Conservation (phyloP, 1,140 invertebrate genomes). For the Rhyacophila brunnea region DNA sequence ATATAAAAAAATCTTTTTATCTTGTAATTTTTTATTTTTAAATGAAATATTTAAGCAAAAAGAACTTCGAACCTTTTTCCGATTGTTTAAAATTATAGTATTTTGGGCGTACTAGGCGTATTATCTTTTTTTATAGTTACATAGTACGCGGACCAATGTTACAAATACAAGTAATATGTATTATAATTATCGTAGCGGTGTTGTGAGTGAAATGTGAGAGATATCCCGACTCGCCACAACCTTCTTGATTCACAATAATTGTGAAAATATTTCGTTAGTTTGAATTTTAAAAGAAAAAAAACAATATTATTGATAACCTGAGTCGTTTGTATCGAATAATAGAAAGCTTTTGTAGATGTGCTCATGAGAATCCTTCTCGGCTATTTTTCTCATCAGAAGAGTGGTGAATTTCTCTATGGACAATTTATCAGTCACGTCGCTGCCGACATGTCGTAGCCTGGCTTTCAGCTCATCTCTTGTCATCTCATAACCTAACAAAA, state of each 20-base stretch:
- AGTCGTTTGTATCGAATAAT: constrained; percentile 10
- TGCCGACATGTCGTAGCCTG: constrained; percentile 1
- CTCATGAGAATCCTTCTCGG: constrained; percentile 9
- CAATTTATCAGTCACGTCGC: neutral
- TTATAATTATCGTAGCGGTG: too few species aligned
- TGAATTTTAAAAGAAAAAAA: neutral
- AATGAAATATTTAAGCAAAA: too few species aligned
- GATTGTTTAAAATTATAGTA: too few species aligned
- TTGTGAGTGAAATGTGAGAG: too few species aligned
- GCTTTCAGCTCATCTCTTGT: constrained; percentile 5
- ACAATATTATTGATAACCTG: constrained; percentile 9
- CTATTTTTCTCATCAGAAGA: constrained; percentile 19
- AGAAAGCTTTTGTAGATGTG: constrained; percentile 19
- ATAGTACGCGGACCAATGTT: too few species aligned
- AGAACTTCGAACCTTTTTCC: too few species aligned
- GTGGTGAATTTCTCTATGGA: constrained; percentile 8
- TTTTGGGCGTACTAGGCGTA: too few species aligned
- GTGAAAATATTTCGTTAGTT: too few species aligned
- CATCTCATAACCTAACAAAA: constrained; percentile 15
- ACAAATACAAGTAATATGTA: too few species aligned
- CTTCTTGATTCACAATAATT: neutral
- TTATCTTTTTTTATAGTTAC: too few species aligned
- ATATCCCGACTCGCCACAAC: neutral
- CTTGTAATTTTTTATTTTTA: too few species aligned
- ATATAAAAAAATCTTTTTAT: too few species aligned